Conservation (phyloP, 2,888 invertebrate genomes). For the Petrolisthes manimaculis region DNA sequence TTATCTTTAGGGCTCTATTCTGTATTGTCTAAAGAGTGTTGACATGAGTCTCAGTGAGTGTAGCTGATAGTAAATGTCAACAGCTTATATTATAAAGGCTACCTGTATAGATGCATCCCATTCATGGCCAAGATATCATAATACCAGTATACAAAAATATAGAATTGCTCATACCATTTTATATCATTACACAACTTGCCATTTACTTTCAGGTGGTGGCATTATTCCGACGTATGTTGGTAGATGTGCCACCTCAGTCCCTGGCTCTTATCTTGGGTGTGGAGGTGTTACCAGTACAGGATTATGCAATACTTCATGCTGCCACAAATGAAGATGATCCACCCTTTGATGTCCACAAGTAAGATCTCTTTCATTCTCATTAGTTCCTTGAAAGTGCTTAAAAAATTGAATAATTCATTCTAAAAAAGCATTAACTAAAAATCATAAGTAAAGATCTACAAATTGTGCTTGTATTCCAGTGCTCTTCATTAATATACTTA, state of each 20-base stretch:
- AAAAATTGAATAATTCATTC: no score
- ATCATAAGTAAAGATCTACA: no score
- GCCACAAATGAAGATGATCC: slow-evolving; percentile 70
- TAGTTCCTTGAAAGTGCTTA: no score
- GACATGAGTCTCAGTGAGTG: no score
- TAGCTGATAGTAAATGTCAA: no score
- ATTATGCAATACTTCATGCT: slow-evolving; percentile 80
- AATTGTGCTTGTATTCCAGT: no score
- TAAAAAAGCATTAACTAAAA: no score
- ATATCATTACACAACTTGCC: not conserved
- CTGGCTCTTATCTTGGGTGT: slow-evolving; percentile 84
- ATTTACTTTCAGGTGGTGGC: slow-evolving; percentile 79
- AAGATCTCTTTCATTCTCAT: slow-evolving; percentile 33
- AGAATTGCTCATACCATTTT: not conserved
- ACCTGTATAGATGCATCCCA: no score
- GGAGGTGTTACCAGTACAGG: slow-evolving; percentile 79
- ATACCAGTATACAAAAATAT: not conserved
- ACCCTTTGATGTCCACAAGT: slow-evolving; percentile 74
- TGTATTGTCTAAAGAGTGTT: no score
- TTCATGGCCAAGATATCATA: not conserved
- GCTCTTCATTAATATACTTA: no score
- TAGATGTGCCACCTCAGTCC: slow-evolving; percentile 88
- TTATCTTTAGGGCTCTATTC: no score
- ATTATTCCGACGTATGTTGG: slow-evolving; percentile 85
- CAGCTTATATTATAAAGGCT: no score